phyloP scores from a whole-genome alignment of 2,797 vertebrate genomes.

The Schizopygopsis pylzovi region DNA sequence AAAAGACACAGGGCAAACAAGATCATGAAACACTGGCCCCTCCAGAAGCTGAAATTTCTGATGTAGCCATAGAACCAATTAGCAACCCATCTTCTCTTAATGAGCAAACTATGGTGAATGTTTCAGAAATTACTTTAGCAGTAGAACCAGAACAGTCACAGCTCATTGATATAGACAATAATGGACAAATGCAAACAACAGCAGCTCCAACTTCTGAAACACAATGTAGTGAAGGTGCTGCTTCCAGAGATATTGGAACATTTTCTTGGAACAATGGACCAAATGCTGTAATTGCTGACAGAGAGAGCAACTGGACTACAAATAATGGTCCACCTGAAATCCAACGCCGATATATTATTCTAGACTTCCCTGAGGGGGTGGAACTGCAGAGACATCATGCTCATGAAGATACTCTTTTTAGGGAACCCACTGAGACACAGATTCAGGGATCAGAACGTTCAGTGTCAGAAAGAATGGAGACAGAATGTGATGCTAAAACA shows the following conservation, averaged over 20 bases:
- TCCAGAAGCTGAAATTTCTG: slow-evolving; percentile 10
- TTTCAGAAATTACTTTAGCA: not conserved
- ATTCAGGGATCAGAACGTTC: not conserved
- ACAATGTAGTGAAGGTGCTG: not conserved
- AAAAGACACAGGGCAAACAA: slow-evolving; percentile 29
- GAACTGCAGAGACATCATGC: slow-evolving; percentile 25
- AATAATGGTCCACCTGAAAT: slow-evolving; percentile 53
- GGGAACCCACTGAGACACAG: slow-evolving; percentile 21
- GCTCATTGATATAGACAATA: slow-evolving; percentile 15
- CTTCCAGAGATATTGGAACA: slow-evolving; percentile 25
- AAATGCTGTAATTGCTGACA: slow-evolving; percentile 8
- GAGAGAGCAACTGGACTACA: slow-evolving; percentile 41
- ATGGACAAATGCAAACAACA: slow-evolving; percentile 29
- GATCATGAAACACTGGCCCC: slow-evolving; percentile 12
- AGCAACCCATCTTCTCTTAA: not conserved
- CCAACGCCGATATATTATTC: slow-evolving; percentile 66
- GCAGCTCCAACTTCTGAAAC: slow-evolving; percentile 32
- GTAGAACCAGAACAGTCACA: slow-evolving; percentile 40
- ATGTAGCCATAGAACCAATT: slow-evolving; percentile 28
- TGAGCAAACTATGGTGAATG: slow-evolving; percentile 15
- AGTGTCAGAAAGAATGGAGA: slow-evolving; percentile 16
- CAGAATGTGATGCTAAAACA: slow-evolving; percentile 20
- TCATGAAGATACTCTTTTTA: slow-evolving; percentile 33
- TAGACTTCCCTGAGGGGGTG: slow-evolving; percentile 59
- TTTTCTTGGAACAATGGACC: slow-evolving; percentile 41